Conservation (phyloP, 2,113 vertebrate genomes). For the Zosterops japonicus region DNA sequence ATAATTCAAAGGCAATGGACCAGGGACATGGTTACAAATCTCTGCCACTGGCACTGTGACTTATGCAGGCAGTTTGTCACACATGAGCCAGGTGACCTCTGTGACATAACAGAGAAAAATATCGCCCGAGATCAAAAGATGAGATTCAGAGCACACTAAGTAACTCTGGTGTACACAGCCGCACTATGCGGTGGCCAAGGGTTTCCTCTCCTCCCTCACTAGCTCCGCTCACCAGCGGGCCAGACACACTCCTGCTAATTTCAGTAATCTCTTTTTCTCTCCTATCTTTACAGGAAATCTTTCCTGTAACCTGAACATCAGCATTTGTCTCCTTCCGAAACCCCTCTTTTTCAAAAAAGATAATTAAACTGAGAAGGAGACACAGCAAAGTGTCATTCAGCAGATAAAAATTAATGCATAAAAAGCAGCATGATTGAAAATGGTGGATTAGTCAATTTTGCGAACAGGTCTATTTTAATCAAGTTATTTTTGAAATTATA, state of each 20-base stretch:
- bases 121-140: constrained; percentile 75
- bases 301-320: neutral
- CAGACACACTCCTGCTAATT: neutral
- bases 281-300: neutral
- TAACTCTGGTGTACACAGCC: constrained; percentile 39
- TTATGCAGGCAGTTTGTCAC: constrained; percentile 93
- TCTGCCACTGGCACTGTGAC: constrained; percentile 87
- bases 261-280: neutral
- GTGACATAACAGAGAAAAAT: constrained; percentile 85
- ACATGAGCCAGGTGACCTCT: constrained; percentile 86
- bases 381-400: neutral
- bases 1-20: constrained; percentile 99
- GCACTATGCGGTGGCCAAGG: neutral
- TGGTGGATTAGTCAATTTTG: neutral
- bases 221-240: fast-evolving
- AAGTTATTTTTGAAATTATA: neutral
- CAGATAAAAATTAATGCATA: neutral
- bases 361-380: neutral
- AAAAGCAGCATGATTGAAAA: neutral
- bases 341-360: neutral
- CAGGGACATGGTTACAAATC: constrained; percentile 97
- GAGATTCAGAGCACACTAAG: constrained; percentile 65
- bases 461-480: neutral
- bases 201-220: neutral
- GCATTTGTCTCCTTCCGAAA: neutral